Percentiles rank a stretch among this genome's conserved stretches.
Conservation (phyloP, 2,113 vertebrate genomes). For the Lamprotornis superbus region DNA sequence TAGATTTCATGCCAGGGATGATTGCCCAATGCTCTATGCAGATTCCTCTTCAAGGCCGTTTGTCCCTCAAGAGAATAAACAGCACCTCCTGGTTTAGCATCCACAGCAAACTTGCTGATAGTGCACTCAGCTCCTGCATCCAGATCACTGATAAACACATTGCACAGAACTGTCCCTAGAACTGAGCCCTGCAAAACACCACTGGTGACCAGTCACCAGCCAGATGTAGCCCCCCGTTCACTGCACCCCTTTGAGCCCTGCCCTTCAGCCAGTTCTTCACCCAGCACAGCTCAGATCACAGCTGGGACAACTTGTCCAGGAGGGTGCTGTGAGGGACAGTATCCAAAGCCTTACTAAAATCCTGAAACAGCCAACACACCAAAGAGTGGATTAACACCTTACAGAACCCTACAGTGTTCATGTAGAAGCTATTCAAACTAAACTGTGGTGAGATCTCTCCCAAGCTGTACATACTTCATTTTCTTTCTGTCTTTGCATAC, state of each 20-base stretch:
- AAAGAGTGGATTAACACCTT: background rate
- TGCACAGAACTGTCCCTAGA: background rate
- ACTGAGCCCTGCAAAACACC: accelerated
- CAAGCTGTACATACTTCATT: background rate
- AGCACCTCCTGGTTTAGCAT: background rate
- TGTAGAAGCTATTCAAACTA: background rate
- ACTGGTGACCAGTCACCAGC: background rate
- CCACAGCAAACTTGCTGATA: background rate
- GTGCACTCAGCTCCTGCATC: background rate
- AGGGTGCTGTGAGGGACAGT: background rate
- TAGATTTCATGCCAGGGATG: background rate
- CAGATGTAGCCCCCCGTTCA: background rate
- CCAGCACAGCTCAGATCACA: background rate
- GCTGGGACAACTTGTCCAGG: background rate
- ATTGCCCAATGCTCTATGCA: background rate
- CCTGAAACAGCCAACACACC: background rate
- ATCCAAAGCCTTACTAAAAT: background rate
- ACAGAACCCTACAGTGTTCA: background rate
- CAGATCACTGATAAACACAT: accelerated
- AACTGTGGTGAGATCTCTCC: background rate
- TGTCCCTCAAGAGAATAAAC: background rate
- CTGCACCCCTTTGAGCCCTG: background rate
- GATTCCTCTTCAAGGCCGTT: background rate
- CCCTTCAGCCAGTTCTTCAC: background rate
- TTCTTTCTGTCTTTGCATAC: background rate